Evolutionary conservation across 2,113 vertebrate genomes (phyloP), one percentile per base, ranked within the genome.

Genomic region (Pelobates fuscus): DNA sequence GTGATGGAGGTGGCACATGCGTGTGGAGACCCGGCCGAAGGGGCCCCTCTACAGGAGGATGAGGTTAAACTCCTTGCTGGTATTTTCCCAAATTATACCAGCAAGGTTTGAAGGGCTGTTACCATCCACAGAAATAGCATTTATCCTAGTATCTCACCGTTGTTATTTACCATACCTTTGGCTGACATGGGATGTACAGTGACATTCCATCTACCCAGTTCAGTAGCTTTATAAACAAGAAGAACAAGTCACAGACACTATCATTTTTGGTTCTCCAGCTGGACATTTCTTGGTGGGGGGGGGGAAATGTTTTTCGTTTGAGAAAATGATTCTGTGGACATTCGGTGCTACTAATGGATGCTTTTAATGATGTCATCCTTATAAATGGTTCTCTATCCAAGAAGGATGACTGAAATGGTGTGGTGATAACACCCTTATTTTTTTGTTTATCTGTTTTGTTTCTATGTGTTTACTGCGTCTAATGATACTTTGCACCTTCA

Each of bases 21-120:
- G 81, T 89, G 26, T 99, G 92, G 92, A 93, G 96, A 81, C 95
- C 96, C 0, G 92, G 94, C n/a, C 91, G 95, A 80, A 89, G 94
- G 80, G 96, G 94, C 0, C 94, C 97, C 0, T 92, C 95, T 0
- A 85, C 93, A 0, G 94, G 95, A 18, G 97, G 95, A 92, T 94
- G 95, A 96, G 95, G 96, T 85, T 95, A 93, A 85, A 86, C 71
- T 8, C 59, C 62, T 81, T 82, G 84, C 82, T 81, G 7, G 78
- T 84, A 85, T 65, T 80, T 26, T 63, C 18, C 18, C 20, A 1
- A 24, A 58, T 0, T 70, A 80, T 86, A 79, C 82, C 76, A 76
- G 78, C 80, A 80, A 82, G 83, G 65, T 70, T 58, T 71, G 41
- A 69, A 58, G 8, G 60, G 29, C 78, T 85, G 82, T 85, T 14